Percentiles rank a stretch among this genome's conserved stretches.
phyloP scores from a whole-genome alignment of 2,113 vertebrate genomes.

The Tenebrosternarchus preto region DNA sequence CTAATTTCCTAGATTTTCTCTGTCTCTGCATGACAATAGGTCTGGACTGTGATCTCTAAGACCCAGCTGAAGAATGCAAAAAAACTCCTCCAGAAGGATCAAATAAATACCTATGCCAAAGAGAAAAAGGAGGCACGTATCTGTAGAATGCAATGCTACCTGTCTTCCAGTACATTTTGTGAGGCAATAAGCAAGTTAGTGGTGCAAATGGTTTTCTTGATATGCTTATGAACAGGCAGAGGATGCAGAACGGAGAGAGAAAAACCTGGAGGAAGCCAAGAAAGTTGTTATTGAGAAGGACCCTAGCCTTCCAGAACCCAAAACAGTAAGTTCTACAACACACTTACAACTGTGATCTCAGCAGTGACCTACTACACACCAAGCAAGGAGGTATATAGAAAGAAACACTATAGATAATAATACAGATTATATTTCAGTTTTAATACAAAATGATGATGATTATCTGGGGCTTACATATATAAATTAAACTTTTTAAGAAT shows the following conservation, averaged over 20 bases:
- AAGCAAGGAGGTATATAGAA: too few relatives aligned
- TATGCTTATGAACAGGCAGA: constrained; percentile 75
- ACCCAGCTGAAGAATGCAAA: constrained; percentile 91
- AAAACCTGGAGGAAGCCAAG: constrained; percentile 95
- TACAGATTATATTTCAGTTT: too few relatives aligned
- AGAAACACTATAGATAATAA: too few relatives aligned
- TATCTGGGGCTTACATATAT: too few relatives aligned
- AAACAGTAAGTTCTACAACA: constrained; percentile 69
- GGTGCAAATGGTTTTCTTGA: neutral
- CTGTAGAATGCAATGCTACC: too few relatives aligned
- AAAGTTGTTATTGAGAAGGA: constrained; percentile 84
- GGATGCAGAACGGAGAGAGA: constrained; percentile 88
- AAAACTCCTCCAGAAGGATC: constrained; percentile 86
- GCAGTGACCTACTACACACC: too few relatives aligned
- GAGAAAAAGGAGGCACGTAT: constrained; percentile 87
- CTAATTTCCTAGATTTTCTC: neutral
- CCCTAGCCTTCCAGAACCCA: constrained; percentile 80
- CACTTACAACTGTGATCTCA: too few relatives aligned
- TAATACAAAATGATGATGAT: too few relatives aligned
- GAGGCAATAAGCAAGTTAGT: neutral
- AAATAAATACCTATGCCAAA: constrained; percentile 83
- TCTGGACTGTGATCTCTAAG: constrained; percentile 95
- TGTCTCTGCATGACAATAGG: constrained; percentile 69
- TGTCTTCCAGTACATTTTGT: too few relatives aligned
- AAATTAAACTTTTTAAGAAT: too few relatives aligned